Conservation (phyloP, 2,888 invertebrate genomes). For the Apotomis turbidana region DNA sequence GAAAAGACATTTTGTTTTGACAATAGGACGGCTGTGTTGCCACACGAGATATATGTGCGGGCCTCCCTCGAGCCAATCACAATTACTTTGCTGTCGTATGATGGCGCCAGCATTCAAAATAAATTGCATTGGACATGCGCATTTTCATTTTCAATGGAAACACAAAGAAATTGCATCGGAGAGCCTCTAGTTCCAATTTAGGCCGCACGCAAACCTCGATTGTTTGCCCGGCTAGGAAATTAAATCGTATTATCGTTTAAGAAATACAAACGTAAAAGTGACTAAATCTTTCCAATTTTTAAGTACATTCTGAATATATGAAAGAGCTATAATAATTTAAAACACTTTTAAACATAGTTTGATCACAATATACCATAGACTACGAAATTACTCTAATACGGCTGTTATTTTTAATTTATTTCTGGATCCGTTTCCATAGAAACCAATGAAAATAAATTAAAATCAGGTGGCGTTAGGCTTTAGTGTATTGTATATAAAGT, state of each 20-base stretch:
- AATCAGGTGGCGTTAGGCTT: constrained; percentile 1
- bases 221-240: neutral
- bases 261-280: neutral
- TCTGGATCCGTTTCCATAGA: constrained; percentile 20
- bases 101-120: constrained; percentile 34
- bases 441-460: neutral
- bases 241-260: neutral
- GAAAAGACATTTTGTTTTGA: constrained; percentile 34
- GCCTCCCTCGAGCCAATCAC: neutral
- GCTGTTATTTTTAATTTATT: neutral
- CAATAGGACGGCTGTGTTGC: constrained; percentile 32
- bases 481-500: constrained; percentile 21
- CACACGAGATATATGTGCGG: constrained; percentile 7
- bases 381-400: too few relatives aligned
- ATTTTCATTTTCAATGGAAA: constrained; percentile 21
- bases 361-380: too few relatives aligned
- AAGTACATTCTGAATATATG: too few relatives aligned
- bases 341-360: too few relatives aligned
- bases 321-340: too few relatives aligned
- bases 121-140: constrained; percentile 38
- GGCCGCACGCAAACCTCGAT: constrained; percentile 26
- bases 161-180: constrained; percentile 37
- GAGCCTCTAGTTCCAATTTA: constrained; percentile 24
- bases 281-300: neutral
- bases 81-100: constrained; percentile 2